Evolutionary conservation across 2,888 invertebrate species (phyloP), one percentile per base, ranked within the genome.

Genomic region (Phragmatobia fuliginosa): DNA sequence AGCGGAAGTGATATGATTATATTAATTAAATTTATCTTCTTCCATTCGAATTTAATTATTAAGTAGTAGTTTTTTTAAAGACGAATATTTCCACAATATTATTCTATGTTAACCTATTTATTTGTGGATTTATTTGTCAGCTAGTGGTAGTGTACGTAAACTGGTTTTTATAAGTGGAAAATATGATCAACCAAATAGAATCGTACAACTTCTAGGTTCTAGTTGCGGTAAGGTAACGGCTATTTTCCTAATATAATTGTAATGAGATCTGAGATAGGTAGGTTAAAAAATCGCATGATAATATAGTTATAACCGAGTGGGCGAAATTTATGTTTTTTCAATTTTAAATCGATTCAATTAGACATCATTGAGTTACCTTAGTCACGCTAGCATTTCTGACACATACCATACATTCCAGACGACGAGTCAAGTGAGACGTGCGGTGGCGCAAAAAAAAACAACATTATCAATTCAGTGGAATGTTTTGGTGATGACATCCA

Each of bases 401-500:
- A 64, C 68, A 77, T 78, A 68, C 71, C 71, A 67, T 70, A 78
- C 68, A 45, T 49, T 65, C 65, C 62, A 28, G 68, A 70, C 59
- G 74, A 69, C 75, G 67, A 82, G 70, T 79, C 80, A 84, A 82
- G 82, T 84, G 84, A 78, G 80, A 80, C 82, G 80, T 74, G 76
- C 66, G 70, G n/a, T 61, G 66, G 49, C 73, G 81, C 80, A 84
- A 83, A 87, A 85, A 49, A 56, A 83, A 70, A 85, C 79, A 73
- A 86, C 89, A 88, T 87, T 87, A 83, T 83, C 86, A 86, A 88
- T 86, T 85, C 87, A 89, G 87, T 88, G 87, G 87, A 88, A 92
- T 92, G 88, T 89, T 91, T 90, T 76, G 85, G 84, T 81, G 85
- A 87, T 90, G 89, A 87, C 89, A 90, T 93, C 91, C 90, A 83